Conservation (phyloP, 2,888 invertebrate genomes). For the Tinea pellionella region DNA sequence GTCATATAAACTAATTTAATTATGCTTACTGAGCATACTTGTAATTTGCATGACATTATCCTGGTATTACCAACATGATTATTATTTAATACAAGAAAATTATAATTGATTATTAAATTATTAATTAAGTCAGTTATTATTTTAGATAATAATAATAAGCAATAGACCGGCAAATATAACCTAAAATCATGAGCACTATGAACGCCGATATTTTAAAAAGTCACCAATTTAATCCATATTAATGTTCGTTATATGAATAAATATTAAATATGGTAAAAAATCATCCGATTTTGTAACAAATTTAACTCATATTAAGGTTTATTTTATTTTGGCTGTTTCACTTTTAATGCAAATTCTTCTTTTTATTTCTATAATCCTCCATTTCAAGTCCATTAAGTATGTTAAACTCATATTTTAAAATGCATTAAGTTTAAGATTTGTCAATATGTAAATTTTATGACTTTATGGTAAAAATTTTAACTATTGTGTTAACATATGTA, state of each 20-base stretch:
- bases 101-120: background rate
- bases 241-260: no score
- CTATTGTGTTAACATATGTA: background rate
- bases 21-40: background rate
- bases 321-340: no score
- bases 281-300: no score
- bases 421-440: background rate
- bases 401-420: background rate
- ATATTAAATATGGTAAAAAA: no score
- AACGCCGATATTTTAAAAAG: no score
- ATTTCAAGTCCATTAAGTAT: background rate
- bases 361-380: background rate
- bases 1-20: slow-evolving; percentile 9
- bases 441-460: background rate
- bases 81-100: background rate
- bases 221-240: no score
- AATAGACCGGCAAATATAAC: no score
- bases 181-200: no score
- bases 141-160: no score
- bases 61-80: background rate
- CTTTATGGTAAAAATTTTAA: background rate
- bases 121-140: background rate
- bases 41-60: background rate
- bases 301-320: no score
- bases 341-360: no score